Evolutionary conservation across 2,797 vertebrate species (phyloP).

Genomic region (Periophthalmus magnuspinnatus): DNA sequence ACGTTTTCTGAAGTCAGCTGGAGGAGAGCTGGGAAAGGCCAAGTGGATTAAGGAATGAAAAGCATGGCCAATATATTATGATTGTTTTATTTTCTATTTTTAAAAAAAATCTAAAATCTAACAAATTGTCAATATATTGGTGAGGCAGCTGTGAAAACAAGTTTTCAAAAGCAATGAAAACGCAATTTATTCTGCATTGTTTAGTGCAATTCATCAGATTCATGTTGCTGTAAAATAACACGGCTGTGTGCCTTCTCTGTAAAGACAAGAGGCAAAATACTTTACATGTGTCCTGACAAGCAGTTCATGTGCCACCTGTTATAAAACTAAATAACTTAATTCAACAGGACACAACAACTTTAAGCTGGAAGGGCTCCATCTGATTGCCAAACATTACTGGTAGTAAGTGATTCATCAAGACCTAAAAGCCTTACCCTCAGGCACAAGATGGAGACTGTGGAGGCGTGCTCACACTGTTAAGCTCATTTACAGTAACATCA

Average conservation of each 20-base stretch:
- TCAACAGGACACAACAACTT: conserved; percentile 22
- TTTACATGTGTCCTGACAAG: conserved; percentile 4
- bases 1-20: too few relatives aligned
- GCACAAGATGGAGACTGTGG: conserved; percentile 49
- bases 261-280: not conserved
- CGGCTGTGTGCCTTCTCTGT: not conserved
- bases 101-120: not conserved
- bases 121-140: not conserved
- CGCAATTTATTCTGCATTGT: too few relatives aligned
- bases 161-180: not conserved
- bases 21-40: too few relatives aligned
- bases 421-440: conserved; percentile 63
- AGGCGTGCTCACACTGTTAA: conserved; percentile 27
- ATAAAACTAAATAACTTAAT: conserved; percentile 25
- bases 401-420: conserved; percentile 63
- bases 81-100: not conserved
- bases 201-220: too few relatives aligned
- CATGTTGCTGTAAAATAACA: not conserved
- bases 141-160: not conserved
- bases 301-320: conserved; percentile 4
- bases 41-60: too few relatives aligned
- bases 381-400: conserved; percentile 61
- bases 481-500: conserved; percentile 8
- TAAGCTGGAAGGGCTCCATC: conserved; percentile 25
- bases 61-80: too few relatives aligned